phyloP scores from a whole-genome alignment of 1,140 invertebrate genomes.

The Melanaphis sacchari region DNA sequence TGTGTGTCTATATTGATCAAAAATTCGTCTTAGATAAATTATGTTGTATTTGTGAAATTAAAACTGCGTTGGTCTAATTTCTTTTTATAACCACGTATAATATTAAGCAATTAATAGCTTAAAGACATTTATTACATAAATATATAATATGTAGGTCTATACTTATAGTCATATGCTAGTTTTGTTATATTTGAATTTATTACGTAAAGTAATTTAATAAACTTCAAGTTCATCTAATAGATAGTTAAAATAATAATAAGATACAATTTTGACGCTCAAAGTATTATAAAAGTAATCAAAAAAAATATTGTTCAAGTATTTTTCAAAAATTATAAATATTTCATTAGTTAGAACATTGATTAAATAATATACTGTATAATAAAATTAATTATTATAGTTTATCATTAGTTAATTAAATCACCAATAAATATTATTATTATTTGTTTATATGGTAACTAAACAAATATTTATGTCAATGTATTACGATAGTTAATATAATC shows the following conservation, averaged over 20 bases:
- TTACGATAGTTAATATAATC: neutral
- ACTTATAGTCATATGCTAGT: neutral
- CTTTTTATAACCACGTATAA: neutral
- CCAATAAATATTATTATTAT: neutral
- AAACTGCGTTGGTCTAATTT: neutral
- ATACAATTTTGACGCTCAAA: neutral
- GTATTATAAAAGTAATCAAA: neutral
- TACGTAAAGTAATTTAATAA: neutral
- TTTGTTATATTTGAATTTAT: neutral
- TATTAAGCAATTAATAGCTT: neutral
- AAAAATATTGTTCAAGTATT: no score
- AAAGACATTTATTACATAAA: neutral
- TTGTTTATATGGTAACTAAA: neutral
- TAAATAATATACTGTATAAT: no score
- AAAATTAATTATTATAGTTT: no score
- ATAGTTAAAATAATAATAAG: neutral
- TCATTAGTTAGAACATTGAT: no score
- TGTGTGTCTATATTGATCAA: neutral
- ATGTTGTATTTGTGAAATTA: slow-evolving; percentile 16
- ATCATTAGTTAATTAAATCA: no score
- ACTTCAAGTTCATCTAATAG: neutral
- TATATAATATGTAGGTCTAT: neutral
- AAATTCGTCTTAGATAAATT: slow-evolving; percentile 2
- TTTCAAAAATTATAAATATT: neutral
- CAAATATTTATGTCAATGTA: neutral